A percentile compares a stretch with the other conserved stretches of the same genome.
phyloP scores from a whole-genome alignment of 2,113 vertebrate genomes.

The Archilochus colubris region DNA sequence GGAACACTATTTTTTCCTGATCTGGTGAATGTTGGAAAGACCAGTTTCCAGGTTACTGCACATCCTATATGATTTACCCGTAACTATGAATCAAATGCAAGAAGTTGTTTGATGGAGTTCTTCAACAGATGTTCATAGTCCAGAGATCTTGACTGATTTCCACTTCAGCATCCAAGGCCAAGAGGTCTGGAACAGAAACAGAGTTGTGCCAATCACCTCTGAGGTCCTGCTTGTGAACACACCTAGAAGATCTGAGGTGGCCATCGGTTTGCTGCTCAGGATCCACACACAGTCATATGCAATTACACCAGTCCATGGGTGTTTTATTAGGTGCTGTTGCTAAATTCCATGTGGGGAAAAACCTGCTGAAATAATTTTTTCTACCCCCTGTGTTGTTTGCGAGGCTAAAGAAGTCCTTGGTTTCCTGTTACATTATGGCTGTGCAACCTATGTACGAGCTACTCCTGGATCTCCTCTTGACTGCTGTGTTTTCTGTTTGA shows the following conservation, averaged over 20 bases:
- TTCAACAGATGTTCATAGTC: not conserved
- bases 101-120: not conserved
- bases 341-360: not conserved
- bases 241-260: not conserved
- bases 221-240: not conserved
- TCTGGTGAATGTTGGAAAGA: not conserved
- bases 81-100: not conserved
- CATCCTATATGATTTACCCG: not conserved
- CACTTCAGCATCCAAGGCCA: fast-evolving
- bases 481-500: not conserved
- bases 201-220: fast-evolving
- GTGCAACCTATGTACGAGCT: not conserved
- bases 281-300: not conserved
- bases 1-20: not conserved
- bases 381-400: not conserved
- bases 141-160: not conserved
- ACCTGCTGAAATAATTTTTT: not conserved
- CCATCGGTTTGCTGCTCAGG: fast-evolving
- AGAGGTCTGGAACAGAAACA: not conserved
- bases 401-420: not conserved
- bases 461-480: not conserved
- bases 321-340: not conserved
- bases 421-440: not conserved
- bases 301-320: fast-evolving
- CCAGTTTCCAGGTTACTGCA: not conserved